These are phyloP conservation scores for Amblyjoppa proteus DNA, from an alignment of 2,888 invertebrate species.

Conservation along the genomic window DNA sequence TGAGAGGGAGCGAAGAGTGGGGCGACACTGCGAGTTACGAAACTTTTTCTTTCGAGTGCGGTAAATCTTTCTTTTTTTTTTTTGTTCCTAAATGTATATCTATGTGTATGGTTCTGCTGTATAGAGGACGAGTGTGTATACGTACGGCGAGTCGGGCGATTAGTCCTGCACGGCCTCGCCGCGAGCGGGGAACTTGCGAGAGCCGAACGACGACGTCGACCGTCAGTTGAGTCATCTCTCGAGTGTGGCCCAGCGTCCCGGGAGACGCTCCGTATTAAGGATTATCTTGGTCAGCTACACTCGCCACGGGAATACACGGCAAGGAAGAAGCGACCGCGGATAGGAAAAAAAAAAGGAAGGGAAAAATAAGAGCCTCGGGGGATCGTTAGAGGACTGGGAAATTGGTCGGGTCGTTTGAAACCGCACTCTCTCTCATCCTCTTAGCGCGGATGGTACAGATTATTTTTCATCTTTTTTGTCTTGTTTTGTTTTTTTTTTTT, in stretches of 20 bases:
- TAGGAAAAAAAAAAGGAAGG: neutral
- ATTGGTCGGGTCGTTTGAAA: slow-evolving; percentile 80
- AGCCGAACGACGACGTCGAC: slow-evolving; percentile 33
- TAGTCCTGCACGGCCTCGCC: slow-evolving; percentile 38
- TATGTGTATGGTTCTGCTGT: slow-evolving; percentile 22
- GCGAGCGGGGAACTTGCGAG: slow-evolving; percentile 11
- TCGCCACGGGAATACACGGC: slow-evolving; percentile 28
- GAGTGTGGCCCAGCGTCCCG: slow-evolving; percentile 25
- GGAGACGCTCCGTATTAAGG: slow-evolving; percentile 54
- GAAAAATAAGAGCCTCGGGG: slow-evolving; percentile 42
- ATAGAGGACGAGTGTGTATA: slow-evolving; percentile 2
- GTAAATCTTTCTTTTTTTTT: slow-evolving; percentile 9
- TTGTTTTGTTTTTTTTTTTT: slow-evolving; percentile 12
- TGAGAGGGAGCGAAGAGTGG: slow-evolving; percentile 25
- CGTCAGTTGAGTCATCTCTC: slow-evolving; percentile 56
- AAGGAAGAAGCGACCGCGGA: slow-evolving; percentile 29
- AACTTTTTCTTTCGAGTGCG: slow-evolving; percentile 47
- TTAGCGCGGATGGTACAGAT: slow-evolving; percentile 67
- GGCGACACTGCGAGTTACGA: slow-evolving; percentile 49
- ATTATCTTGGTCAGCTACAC: slow-evolving; percentile 61
- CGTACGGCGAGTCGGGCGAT: slow-evolving; percentile 42
- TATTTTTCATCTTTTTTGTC: slow-evolving; percentile 23
- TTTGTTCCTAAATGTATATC: neutral
- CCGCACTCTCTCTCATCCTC: slow-evolving; percentile 74
- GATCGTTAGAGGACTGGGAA: slow-evolving; percentile 74